Evolutionary conservation across 2,113 vertebrate genomes (phyloP).

Genomic region (Gasterosteus aculeatus): DNA sequence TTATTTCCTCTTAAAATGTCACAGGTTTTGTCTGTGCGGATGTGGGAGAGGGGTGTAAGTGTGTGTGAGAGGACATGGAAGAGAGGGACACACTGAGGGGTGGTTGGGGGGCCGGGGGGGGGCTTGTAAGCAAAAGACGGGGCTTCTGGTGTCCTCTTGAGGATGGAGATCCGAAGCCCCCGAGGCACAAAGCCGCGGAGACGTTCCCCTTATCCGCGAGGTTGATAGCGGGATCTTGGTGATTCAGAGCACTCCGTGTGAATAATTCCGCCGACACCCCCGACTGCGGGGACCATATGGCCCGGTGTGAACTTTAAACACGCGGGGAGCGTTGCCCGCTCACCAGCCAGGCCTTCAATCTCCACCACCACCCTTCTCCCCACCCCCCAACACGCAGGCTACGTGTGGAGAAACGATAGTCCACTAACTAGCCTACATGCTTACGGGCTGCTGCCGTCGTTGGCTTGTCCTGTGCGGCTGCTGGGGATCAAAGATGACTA

Average conservation of each 20-base stretch:
- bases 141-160: conserved; percentile 63
- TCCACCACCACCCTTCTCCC: conserved; percentile 41
- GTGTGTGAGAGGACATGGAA: conserved; percentile 50
- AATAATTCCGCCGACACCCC: conserved; percentile 75
- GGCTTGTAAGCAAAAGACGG: conserved; percentile 58
- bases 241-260: conserved; percentile 72
- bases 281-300: conserved; percentile 76
- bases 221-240: conserved; percentile 69
- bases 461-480: conserved; percentile 68
- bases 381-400: background rate
- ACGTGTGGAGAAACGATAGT: conserved; percentile 58
- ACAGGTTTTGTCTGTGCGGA: conserved; percentile 69
- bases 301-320: conserved; percentile 79
- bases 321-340: conserved; percentile 58
- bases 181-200: conserved; percentile 73
- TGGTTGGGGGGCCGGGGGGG: conserved; percentile 50
- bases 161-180: conserved; percentile 67
- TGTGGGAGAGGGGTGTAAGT: conserved; percentile 51
- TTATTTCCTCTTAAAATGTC: conserved; percentile 72
- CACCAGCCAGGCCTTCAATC: conserved; percentile 57
- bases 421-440: conserved; percentile 54
- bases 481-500: conserved; percentile 71
- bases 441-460: conserved; percentile 55
- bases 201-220: conserved; percentile 70
- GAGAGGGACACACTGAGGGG: conserved; percentile 49